Percentiles rank a stretch among this genome's conserved stretches.
Conservation (phyloP, 2,888 invertebrate genomes). For the Xylophagus ater region DNA sequence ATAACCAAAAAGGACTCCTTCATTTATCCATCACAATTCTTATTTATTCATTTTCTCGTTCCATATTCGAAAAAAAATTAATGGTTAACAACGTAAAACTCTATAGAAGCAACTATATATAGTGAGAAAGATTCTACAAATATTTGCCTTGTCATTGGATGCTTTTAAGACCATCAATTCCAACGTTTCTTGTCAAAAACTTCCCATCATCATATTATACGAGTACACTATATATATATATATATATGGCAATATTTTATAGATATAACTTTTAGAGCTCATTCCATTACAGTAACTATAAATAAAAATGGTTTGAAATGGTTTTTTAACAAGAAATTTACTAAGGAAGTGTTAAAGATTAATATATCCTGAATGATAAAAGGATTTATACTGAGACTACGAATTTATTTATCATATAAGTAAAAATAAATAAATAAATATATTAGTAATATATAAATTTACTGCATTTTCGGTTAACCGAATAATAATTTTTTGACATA, state of each 20-base stretch:
- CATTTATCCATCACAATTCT: neutral
- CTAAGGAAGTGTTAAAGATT: slow-evolving; percentile 13
- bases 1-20: slow-evolving; percentile 3
- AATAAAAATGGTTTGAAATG: too few relatives aligned
- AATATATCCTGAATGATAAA: slow-evolving; percentile 15
- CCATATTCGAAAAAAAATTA: slow-evolving; percentile 12
- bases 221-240: too few relatives aligned
- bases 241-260: too few relatives aligned
- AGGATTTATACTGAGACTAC: slow-evolving; percentile 11
- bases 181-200: slow-evolving; percentile 12
- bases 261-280: too few relatives aligned
- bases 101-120: slow-evolving; percentile 7
- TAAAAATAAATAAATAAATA: too few relatives aligned
- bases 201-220: neutral
- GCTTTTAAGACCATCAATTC: slow-evolving; percentile 17
- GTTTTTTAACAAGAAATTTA: too few relatives aligned
- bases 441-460: too few relatives aligned
- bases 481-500: too few relatives aligned
- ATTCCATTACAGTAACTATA: too few relatives aligned
- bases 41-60: neutral
- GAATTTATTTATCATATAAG: too few relatives aligned
- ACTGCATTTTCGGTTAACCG: too few relatives aligned
- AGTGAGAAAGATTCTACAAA: slow-evolving; percentile 12
- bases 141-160: slow-evolving; percentile 17
- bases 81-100: too few relatives aligned